Conservation (phyloP, 2,888 invertebrate genomes). For the Harpalus rufipes region DNA sequence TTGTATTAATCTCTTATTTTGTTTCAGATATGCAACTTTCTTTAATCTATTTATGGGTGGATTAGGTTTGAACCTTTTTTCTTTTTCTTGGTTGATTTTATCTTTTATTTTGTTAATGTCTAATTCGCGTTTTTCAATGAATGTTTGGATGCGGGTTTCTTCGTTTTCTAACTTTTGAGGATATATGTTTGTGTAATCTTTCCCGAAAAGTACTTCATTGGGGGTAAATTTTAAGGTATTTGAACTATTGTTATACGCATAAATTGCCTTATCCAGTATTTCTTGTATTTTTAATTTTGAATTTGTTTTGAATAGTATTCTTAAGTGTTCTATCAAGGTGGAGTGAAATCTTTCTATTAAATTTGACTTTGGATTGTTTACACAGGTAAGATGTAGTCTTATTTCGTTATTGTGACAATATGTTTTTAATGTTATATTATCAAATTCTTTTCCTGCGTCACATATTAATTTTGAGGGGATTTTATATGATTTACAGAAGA, state of each 20-base stretch:
- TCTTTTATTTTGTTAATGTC: neutral
- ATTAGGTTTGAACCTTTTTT: conserved; percentile 5
- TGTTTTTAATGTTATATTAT: neutral
- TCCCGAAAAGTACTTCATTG: neutral
- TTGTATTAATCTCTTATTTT: neutral
- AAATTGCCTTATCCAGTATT: neutral
- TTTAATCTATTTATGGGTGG: neutral
- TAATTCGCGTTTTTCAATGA: neutral
- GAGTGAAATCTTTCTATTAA: conserved; percentile 11
- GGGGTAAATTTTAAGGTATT: neutral
- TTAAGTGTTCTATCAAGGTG: neutral
- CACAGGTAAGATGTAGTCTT: conserved; percentile 12
- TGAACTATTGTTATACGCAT: neutral
- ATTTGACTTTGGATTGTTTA: conserved; percentile 2
- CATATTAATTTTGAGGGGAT: neutral
- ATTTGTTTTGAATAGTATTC: neutral
- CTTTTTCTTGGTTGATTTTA: conserved; percentile 1
- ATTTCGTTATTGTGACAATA: neutral
- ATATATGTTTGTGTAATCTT: neutral
- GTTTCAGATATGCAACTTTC: conserved; percentile 9
- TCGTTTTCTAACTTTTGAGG: neutral
- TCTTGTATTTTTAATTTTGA: neutral
- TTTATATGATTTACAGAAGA: neutral
- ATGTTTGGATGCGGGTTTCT: neutral
- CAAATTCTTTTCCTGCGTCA: conserved; percentile 6